A percentile compares a stretch with the other conserved stretches of the same genome.
phyloP scores from a whole-genome alignment of 2,113 vertebrate genomes.

The Coptodon bakossiorum region DNA sequence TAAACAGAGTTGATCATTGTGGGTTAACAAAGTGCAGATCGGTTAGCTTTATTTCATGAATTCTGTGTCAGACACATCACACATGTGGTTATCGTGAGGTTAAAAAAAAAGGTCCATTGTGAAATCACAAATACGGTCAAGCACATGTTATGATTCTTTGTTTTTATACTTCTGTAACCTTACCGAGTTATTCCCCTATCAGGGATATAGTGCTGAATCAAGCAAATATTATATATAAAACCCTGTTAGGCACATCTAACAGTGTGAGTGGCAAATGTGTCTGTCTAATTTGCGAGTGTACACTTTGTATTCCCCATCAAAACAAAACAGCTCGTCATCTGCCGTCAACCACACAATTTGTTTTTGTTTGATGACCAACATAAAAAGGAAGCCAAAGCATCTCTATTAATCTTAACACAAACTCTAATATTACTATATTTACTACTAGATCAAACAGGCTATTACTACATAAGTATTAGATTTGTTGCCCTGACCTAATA shows the following conservation, averaged over 20 bases:
- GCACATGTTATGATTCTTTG: background rate
- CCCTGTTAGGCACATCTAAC: background rate
- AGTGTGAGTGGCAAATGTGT: background rate
- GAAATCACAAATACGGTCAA: background rate
- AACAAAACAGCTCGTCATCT: background rate
- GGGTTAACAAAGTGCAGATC: background rate
- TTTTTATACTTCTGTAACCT: background rate
- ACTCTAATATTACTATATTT: background rate
- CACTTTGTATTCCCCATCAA: background rate
- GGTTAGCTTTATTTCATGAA: background rate
- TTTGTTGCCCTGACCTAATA: background rate
- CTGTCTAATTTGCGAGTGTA: background rate
- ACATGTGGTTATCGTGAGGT: background rate
- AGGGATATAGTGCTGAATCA: background rate
- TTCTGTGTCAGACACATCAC: background rate
- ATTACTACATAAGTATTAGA: background rate
- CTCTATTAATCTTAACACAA: background rate
- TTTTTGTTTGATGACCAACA: background rate
- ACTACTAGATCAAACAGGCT: background rate
- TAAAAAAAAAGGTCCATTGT: background rate
- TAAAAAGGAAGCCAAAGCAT: background rate
- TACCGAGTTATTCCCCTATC: background rate
- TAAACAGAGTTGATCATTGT: background rate
- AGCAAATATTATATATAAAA: background rate
- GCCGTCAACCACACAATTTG: background rate